A percentile compares a stretch with the other conserved stretches of the same genome.
phyloP scores from a whole-genome alignment of 2,113 vertebrate species.

The Tricholaema leucomelas region DNA sequence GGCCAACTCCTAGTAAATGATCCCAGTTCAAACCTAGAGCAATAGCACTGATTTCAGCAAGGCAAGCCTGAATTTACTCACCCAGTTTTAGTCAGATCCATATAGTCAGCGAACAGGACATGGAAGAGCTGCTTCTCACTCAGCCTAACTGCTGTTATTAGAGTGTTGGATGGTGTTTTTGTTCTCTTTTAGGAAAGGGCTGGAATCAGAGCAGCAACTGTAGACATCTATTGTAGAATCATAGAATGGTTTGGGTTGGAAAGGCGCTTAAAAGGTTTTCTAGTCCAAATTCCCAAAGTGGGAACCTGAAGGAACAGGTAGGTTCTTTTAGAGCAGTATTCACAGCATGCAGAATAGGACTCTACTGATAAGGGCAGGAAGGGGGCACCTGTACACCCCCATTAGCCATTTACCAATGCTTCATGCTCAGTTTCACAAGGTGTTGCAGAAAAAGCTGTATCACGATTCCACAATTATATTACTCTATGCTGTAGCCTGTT shows the following conservation, averaged over 20 bases:
- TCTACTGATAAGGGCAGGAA: fast-evolving
- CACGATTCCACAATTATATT: too few species aligned
- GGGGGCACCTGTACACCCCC: neutral
- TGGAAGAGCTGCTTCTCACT: neutral
- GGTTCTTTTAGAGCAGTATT: neutral
- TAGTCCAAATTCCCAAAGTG: too few species aligned
- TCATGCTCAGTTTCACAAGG: neutral
- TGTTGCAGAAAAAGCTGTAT: too few species aligned
- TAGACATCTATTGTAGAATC: neutral
- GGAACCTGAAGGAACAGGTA: too few species aligned
- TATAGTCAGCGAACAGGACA: neutral
- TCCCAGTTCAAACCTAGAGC: conserved; percentile 33
- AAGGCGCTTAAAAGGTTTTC: too few species aligned
- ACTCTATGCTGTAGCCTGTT: neutral
- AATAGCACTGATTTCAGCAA: neutral
- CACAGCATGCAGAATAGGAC: fast-evolving
- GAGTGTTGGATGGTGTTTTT: neutral
- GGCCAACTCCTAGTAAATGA: conserved; percentile 49
- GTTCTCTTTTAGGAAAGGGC: neutral
- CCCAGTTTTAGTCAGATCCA: neutral
- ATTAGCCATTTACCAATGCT: fast-evolving
- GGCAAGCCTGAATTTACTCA: conserved; percentile 6
- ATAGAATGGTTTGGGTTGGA: too few species aligned
- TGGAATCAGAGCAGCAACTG: neutral
- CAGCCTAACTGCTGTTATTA: neutral